phyloP scores from a whole-genome alignment of 2,888 invertebrate species.

The Lasioglossum lativentre region DNA sequence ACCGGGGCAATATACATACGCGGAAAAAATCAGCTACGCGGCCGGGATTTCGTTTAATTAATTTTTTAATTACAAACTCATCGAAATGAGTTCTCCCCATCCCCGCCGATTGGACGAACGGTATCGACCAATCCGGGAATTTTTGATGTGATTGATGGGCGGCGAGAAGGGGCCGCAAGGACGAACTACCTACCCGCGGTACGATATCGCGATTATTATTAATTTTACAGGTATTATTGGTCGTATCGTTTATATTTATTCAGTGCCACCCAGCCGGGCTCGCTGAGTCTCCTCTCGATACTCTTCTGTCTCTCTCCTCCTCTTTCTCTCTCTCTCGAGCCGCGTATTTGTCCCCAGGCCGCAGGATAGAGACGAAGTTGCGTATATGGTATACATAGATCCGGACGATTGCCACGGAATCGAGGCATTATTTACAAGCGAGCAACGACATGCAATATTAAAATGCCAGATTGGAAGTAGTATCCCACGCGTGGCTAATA shows the following conservation, averaged over 20 bases:
- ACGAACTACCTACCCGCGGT: constrained; percentile 44
- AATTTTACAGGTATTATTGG: constrained; percentile 78
- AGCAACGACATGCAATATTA: constrained; percentile 75
- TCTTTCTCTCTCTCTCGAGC: constrained; percentile 13
- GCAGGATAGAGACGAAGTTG: constrained; percentile 55
- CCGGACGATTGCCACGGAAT: constrained; percentile 33
- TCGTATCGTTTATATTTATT: constrained; percentile 75
- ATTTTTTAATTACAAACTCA: constrained; percentile 78
- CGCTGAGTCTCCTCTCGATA: background rate
- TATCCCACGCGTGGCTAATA: constrained; percentile 47
- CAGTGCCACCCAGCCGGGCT: constrained; percentile 52
- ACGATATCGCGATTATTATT: constrained; percentile 73
- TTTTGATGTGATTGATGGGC: constrained; percentile 69
- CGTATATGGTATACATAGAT: background rate
- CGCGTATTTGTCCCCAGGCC: constrained; percentile 61
- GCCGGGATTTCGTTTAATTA: constrained; percentile 76
- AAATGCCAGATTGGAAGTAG: constrained; percentile 74
- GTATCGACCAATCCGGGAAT: constrained; percentile 61
- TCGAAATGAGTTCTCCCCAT: constrained; percentile 65
- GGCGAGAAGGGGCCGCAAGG: constrained; percentile 57
- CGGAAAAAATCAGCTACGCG: constrained; percentile 71
- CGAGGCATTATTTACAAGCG: constrained; percentile 72
- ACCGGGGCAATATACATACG: constrained; percentile 47
- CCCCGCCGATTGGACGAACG: constrained; percentile 32
- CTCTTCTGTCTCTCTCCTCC: background rate